These are phyloP conservation scores for Drosophila pseudotalamancana DNA, from an alignment of 2,888 invertebrate species.

Conservation along the genomic window DNA sequence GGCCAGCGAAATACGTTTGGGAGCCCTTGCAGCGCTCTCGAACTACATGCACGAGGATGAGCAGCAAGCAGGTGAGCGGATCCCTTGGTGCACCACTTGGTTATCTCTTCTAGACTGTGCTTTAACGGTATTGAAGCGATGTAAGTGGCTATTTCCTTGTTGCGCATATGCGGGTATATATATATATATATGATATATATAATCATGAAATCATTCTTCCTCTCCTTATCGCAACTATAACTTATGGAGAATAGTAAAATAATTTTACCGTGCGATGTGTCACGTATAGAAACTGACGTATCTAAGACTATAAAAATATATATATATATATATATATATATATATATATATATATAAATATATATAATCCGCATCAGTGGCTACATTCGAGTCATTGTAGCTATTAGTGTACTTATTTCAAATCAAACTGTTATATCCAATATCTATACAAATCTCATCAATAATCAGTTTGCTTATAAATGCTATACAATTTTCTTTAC, in stretches of 20 bases:
- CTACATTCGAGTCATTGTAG: too few species aligned
- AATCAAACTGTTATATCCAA: too few species aligned
- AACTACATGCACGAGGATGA: constrained; percentile 83
- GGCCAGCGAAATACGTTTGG: constrained; percentile 81
- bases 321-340: too few species aligned
- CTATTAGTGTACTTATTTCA: too few species aligned
- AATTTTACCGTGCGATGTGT: too few species aligned
- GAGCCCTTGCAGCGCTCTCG: constrained; percentile 83
- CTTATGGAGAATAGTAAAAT: background rate
- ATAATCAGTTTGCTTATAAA: too few species aligned
- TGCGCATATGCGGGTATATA: background rate
- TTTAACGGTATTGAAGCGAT: constrained; percentile 11
- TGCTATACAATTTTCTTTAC: too few species aligned
- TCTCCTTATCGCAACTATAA: background rate
- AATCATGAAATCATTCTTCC: constrained; percentile 17
- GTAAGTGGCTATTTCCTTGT: background rate
- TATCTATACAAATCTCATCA: background rate
- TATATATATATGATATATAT: background rate
- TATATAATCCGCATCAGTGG: too few species aligned
- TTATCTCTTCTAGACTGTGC: background rate
- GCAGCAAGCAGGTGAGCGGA: constrained; percentile 81
- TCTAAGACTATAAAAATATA: too few species aligned
- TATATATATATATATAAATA: too few species aligned
- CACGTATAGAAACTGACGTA: background rate
- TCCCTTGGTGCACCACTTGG: too few species aligned